These are phyloP conservation scores for Ennomos fuscantarius DNA, from an alignment of 2,888 invertebrate genomes.

Conservation along the genomic window DNA sequence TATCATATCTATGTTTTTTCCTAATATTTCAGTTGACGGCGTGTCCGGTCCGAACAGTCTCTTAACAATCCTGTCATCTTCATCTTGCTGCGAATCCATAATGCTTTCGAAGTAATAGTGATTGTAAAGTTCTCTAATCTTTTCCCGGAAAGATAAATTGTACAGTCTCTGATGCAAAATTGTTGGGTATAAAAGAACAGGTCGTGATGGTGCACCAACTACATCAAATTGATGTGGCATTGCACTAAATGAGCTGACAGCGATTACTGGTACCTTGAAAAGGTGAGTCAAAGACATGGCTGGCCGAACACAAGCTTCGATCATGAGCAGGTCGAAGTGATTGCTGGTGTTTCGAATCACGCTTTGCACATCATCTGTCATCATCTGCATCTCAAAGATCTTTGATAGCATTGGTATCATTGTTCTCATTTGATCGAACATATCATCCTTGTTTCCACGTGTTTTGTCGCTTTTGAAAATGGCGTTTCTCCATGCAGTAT, in stretches of 20 bases:
- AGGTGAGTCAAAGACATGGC: constrained; percentile 6
- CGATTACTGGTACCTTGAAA: constrained; percentile 11
- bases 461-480: neutral
- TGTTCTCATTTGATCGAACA: constrained; percentile 1
- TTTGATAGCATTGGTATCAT: neutral
- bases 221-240: constrained; percentile 1
- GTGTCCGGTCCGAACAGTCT: constrained; percentile 27
- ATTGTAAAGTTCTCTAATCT: constrained; percentile 21
- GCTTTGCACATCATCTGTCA: constrained; percentile 11
- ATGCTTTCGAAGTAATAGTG: constrained; percentile 14
- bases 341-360: constrained; percentile 9
- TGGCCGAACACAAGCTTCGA: constrained; percentile 7
- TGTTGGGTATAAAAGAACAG: constrained; percentile 10
- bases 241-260: constrained; percentile 4
- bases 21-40: constrained; percentile 18
- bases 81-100: neutral
- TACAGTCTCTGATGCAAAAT: constrained; percentile 11
- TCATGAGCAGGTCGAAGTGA: constrained; percentile 12
- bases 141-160: constrained; percentile 21
- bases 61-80: constrained; percentile 10
- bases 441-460: neutral
- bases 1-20: constrained; percentile 35
- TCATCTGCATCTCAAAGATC: constrained; percentile 20
- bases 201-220: constrained; percentile 2
- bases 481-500: constrained; percentile 21